Base-by-base conservation (phyloP, 2,888 invertebrate genomes). In the Dilophus febrilis region DNA sequence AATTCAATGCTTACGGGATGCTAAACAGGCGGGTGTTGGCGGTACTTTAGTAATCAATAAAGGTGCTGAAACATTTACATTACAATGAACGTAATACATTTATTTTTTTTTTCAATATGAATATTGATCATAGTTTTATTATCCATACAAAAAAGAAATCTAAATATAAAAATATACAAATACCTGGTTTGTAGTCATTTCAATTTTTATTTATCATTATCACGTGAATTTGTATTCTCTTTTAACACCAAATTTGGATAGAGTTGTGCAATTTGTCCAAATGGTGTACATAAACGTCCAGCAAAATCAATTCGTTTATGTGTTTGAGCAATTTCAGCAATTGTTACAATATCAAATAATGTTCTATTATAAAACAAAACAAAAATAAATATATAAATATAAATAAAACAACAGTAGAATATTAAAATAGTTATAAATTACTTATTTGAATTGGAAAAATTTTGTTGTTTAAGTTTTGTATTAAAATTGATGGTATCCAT, bases 191-290 rank as follows among this genome's bases (percentile, higher is more conserved):
- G 22, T 22, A 22, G 4, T n/a, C n/a, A n/a, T n/a, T 22, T 22
- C 4, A 6, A 22, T 22, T 22, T 7, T 34, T 5, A 34, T 19
- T 34, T 34, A 7, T 18, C 34, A 18, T 33, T 17, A 8, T 14
- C 17, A 17, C 17, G 12, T 18, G 11, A 12, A 18, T 3, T 12
- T 6, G 46, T 28, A 11, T 32, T 54, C 0, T 60, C 59, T 40
- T 61, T 61, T 38, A 49, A 45, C 2, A 58, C 58, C 39, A 85
- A 60, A 49, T 84, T 80, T 0, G 77, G 72, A 61, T 88, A 88
- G 3, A 88, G 57, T 45, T 76, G 77, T 0, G 84, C 80, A 32
- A 71, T 59, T 11, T 68, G 61, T 11, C 77, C 70, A 4, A 67
- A 49, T 48, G 74, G 61, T 58, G 75, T 59, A 55, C 74, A 74